Evolutionary conservation across 2,797 vertebrate species (phyloP).

Genomic region (Gastrophryne carolinensis): DNA sequence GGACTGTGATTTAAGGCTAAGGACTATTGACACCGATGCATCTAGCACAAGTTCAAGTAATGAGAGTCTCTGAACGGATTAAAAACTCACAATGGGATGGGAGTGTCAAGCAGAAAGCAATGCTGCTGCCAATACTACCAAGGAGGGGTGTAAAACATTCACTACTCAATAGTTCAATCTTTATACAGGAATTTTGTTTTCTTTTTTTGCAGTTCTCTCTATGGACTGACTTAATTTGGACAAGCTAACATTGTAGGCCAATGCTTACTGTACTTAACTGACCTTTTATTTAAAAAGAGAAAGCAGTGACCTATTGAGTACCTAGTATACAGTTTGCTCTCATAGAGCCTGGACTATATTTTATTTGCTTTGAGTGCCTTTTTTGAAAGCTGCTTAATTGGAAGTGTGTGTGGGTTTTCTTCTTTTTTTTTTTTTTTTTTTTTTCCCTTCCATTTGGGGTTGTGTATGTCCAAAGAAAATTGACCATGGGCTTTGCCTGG

Average conservation of each 20-base stretch:
- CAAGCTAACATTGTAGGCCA: conserved; percentile 82
- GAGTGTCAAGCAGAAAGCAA: conserved; percentile 63
- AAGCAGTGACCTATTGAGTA: conserved; percentile 84
- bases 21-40: conserved; percentile 83
- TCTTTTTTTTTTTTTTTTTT: conserved; percentile 44
- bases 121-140: conserved; percentile 65
- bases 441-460: conserved; percentile 64
- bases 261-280: conserved; percentile 79
- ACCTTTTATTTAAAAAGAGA: conserved; percentile 70
- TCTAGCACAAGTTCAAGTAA: conserved; percentile 96
- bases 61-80: conserved; percentile 81
- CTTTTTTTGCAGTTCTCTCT: conserved; percentile 70
- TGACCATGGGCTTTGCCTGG: conserved; percentile 60
- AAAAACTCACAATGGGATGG: conserved; percentile 62
- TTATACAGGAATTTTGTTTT: conserved; percentile 74
- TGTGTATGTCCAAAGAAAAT: conserved; percentile 74
- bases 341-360: conserved; percentile 87
- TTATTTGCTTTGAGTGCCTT: conserved; percentile 98
- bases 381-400: conserved; percentile 93
- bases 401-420: conserved; percentile 55
- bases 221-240: conserved; percentile 72
- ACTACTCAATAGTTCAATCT: conserved; percentile 69
- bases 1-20: conserved; percentile 84
- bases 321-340: conserved; percentile 84
- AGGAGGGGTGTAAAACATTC: conserved; percentile 63